Percentiles rank a stretch among this genome's conserved stretches.
Evolutionary conservation across 2,888 invertebrate species (phyloP).

Genomic region (Macrophya annulata): DNA sequence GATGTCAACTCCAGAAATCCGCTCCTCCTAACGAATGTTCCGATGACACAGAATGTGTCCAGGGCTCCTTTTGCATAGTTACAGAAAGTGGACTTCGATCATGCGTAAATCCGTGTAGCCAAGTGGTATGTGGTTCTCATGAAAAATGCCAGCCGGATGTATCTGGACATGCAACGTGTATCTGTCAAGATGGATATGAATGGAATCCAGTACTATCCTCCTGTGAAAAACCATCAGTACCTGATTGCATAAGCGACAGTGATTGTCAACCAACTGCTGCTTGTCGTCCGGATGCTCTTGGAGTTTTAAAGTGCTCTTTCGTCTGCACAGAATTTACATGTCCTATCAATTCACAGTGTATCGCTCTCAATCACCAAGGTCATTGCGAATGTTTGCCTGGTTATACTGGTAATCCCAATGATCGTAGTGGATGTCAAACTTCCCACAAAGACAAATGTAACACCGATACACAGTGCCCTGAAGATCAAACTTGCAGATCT

Average conservation of each 20-base stretch:
- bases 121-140: slow-evolving; percentile 91
- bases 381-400: slow-evolving; percentile 92
- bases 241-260: slow-evolving; percentile 87
- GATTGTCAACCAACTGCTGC: slow-evolving; percentile 88
- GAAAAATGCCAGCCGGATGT: slow-evolving; percentile 88
- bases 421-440: slow-evolving; percentile 91
- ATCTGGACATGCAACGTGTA: slow-evolving; percentile 88
- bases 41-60: slow-evolving; percentile 87
- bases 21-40: slow-evolving; percentile 83
- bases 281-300: slow-evolving; percentile 92
- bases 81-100: slow-evolving; percentile 84
- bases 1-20: slow-evolving; percentile 88
- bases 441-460: slow-evolving; percentile 88
- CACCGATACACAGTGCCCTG: slow-evolving; percentile 91
- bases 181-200: slow-evolving; percentile 88
- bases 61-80: slow-evolving; percentile 85
- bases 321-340: slow-evolving; percentile 92
- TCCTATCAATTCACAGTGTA: slow-evolving; percentile 91
- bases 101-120: slow-evolving; percentile 90
- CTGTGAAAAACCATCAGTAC: slow-evolving; percentile 94
- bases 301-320: slow-evolving; percentile 90
- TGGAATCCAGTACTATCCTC: slow-evolving; percentile 92
- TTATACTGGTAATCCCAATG: slow-evolving; percentile 94
- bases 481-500: slow-evolving; percentile 89
- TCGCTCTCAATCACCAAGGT: slow-evolving; percentile 87